These are phyloP conservation scores for Fissipunctia ypsillon DNA, from an alignment of 2,888 invertebrate species.

Conservation along the genomic window DNA sequence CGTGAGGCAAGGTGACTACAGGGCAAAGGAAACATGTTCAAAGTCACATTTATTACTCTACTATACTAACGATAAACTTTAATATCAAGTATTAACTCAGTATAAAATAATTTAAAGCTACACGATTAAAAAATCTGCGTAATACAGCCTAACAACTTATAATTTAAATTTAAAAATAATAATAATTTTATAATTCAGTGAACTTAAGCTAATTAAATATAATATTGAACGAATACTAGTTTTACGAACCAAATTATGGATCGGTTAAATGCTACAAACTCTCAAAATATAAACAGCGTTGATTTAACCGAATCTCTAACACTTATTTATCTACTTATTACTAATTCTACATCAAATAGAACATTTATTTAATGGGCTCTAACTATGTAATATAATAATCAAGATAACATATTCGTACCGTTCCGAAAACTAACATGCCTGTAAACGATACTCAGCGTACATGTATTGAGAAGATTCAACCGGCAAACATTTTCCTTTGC, in stretches of 20 bases:
- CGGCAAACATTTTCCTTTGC: constrained; percentile 51
- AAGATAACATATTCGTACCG: constrained; percentile 68
- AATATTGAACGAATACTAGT: constrained; percentile 26
- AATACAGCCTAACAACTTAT: constrained; percentile 60
- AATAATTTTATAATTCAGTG: constrained; percentile 29
- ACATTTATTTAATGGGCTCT: constrained; percentile 81
- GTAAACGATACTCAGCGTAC: constrained; percentile 52
- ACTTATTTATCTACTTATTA: constrained; percentile 82
- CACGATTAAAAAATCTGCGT: constrained; percentile 57
- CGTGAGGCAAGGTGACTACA: constrained; percentile 24
- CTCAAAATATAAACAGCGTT: constrained; percentile 72
- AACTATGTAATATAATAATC: constrained; percentile 69
- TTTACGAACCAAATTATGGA: constrained; percentile 41
- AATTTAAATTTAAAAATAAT: constrained; percentile 43
- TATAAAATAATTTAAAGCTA: constrained; percentile 67
- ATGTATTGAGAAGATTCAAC: constrained; percentile 64
- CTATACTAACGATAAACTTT: constrained; percentile 78
- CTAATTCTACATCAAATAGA: constrained; percentile 84
- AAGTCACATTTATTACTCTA: constrained; percentile 89
- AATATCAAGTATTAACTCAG: constrained; percentile 66
- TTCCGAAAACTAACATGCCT: constrained; percentile 66
- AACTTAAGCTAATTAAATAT: constrained; percentile 41
- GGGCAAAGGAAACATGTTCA: constrained; percentile 70
- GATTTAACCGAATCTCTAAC: constrained; percentile 81
- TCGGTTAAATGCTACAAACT: constrained; percentile 55